Evolutionary conservation across 2,797 vertebrate species (phyloP), one percentile per base, ranked within the genome.

Genomic region (Sebastes matsubarae): DNA sequence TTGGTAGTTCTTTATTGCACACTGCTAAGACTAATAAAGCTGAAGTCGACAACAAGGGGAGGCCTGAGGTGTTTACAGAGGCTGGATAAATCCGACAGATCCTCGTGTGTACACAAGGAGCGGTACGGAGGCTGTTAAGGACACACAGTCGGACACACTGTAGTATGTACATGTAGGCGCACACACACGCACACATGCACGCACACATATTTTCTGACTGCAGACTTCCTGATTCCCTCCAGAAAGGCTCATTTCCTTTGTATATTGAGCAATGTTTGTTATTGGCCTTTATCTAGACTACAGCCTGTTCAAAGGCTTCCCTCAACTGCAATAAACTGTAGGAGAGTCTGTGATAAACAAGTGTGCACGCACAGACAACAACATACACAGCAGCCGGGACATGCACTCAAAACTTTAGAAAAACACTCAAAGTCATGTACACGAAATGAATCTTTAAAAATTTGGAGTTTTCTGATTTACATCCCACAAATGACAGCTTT

Each of bases 241-340:
- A 55, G 58, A 71, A 72, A 55, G 69, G 68, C 66, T 59, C 11
- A 50, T 68, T 81, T 85, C 81, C 82, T 74, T 78, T 77, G 61
- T 68, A 66, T 63, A 32, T 68, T 87, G 67, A 69, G 85, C 59
- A 68, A 77, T 59, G 72, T 82, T 79, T 88, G 54, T 64, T 60
- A 50, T 18, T 67, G 25, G 61, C 32, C 38, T 63, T 86, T 73
- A 82, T 83, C 76, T 74, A 6, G n/a, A 29, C 34, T 24, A 8
- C 69, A 81, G 59, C 30, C 73, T 82, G 58, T 71, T 86, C 42
- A 66, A 61, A 75, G 18, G 29, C n/a, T 68, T 82, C 50, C 75
- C 34, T 58, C 13, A 24, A 69, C 34, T 25, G 8, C 46, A 66
- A 72, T 38, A 58, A 36, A 63, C 36, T 54, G 1, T 4, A 27